Percentiles rank a stretch among this genome's conserved stretches.
Evolutionary conservation across 2,113 vertebrate genomes (phyloP).

Genomic region (Hyperoodon ampullatus): DNA sequence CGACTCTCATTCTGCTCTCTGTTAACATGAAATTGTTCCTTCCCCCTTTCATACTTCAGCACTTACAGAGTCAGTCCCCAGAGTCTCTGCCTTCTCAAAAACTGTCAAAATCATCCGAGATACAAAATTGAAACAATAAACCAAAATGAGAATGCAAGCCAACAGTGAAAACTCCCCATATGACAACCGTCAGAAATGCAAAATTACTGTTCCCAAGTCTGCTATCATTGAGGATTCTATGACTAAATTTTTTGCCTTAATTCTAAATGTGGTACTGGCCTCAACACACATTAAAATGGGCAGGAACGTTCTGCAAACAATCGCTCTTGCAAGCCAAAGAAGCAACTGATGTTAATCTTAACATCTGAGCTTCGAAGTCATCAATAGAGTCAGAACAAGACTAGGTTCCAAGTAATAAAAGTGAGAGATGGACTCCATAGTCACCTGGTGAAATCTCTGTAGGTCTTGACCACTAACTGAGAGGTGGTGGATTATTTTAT

Average conservation of each 20-base stretch:
- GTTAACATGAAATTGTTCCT: neutral
- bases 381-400: conserved; percentile 11
- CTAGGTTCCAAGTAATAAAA: neutral
- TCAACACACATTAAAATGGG: neutral
- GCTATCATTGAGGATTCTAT: neutral
- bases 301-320: neutral
- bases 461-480: neutral
- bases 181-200: conserved; percentile 18
- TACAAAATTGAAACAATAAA: conserved; percentile 49
- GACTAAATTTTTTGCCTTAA: neutral
- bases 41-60: neutral
- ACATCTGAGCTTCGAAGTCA: neutral
- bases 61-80: neutral
- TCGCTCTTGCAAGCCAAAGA: neutral
- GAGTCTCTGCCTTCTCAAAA: conserved; percentile 39
- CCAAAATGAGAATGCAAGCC: neutral
- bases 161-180: neutral
- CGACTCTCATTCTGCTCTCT: neutral
- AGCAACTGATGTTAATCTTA: conserved; percentile 16
- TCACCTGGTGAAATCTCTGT: neutral
- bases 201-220: neutral
- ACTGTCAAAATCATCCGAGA: conserved; percentile 39
- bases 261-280: neutral
- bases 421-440: neutral
- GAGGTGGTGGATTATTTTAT: neutral